Evolutionary conservation across 1,140 invertebrate genomes (phyloP).

Genomic region (Dreissena polymorpha): DNA sequence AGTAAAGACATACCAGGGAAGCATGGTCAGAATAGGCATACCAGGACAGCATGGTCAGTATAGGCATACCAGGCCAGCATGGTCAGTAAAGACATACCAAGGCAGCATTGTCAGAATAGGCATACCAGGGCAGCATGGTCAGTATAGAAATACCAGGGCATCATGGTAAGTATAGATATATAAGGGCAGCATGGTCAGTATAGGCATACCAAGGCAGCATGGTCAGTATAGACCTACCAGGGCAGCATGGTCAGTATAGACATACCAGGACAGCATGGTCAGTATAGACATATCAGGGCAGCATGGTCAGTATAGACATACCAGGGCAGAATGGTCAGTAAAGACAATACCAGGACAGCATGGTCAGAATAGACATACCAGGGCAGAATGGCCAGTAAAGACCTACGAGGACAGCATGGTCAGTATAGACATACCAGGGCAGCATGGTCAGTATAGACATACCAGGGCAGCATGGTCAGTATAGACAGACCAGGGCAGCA

Average conservation of each 20-base stretch:
- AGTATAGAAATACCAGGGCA: not conserved
- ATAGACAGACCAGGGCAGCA: not conserved
- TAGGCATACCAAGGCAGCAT: conserved; percentile 3
- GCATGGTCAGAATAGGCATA: not conserved
- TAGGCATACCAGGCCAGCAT: no score
- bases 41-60: not conserved
- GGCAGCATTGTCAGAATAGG: not conserved
- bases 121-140: conserved; percentile 1
- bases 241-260: no score
- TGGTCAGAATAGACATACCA: not conserved
- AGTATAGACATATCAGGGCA: conserved; percentile 6
- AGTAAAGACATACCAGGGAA: no score
- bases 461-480: not conserved
- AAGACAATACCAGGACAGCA: no score
- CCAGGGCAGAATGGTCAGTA: no score
- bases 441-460: not conserved
- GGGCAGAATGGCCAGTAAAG: not conserved
- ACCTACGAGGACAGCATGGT: not conserved
- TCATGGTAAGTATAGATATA: no score
- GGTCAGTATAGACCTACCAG: not conserved
- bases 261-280: no score
- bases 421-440: no score
- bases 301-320: not conserved
- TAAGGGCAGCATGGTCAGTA: no score
- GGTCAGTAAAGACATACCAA: no score